Conservation (phyloP, 1,140 invertebrate species). For the Drosophila cardini region DNA sequence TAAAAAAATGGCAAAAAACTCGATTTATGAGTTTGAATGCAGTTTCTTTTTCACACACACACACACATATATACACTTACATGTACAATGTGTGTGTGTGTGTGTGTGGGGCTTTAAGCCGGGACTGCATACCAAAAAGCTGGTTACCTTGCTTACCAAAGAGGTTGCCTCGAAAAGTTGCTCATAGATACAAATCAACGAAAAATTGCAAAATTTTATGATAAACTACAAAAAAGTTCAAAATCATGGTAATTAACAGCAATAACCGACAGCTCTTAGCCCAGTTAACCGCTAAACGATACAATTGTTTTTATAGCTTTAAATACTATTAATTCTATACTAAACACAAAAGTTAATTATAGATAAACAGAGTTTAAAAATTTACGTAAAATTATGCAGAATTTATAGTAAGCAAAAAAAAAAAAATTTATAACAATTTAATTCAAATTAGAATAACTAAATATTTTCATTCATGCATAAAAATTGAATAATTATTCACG, state of each 20-base stretch:
- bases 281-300: no score
- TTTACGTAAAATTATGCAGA: no score
- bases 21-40: constrained; percentile 73
- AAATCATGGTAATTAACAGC: not conserved
- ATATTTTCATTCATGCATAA: no score
- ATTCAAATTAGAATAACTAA: no score
- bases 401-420: no score
- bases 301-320: no score
- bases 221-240: not conserved
- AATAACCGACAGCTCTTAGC: no score
- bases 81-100: constrained; percentile 15
- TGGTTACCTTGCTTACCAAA: constrained; percentile 30
- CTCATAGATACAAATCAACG: not conserved
- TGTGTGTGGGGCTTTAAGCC: constrained; percentile 39
- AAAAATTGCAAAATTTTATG: constrained; percentile 1
- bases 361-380: no score
- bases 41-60: constrained; percentile 55
- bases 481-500: not conserved
- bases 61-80: constrained; percentile 14
- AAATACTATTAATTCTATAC: no score
- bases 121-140: constrained; percentile 57
- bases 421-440: no score
- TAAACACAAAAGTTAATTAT: no score
- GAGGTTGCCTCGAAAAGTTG: constrained; percentile 20
- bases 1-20: constrained; percentile 64